Evolutionary conservation across 1,140 invertebrate species (phyloP).

Genomic region (Scaptomyza pallida): DNA sequence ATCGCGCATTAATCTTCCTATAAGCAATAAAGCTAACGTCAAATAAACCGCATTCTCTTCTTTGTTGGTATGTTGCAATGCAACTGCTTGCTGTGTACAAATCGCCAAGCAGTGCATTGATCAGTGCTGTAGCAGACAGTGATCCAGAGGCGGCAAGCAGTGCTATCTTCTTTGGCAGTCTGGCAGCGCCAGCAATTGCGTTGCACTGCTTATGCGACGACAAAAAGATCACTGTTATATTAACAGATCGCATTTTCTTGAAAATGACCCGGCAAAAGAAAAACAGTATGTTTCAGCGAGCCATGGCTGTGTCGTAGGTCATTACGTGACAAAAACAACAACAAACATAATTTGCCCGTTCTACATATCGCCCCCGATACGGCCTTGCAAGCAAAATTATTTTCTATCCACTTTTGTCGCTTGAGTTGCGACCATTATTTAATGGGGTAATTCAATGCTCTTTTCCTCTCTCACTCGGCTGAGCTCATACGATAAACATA

Average conservation of each 20-base stretch:
- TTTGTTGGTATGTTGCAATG: not conserved
- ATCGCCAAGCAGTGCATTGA: slow-evolving; percentile 10
- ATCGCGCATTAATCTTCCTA: slow-evolving; percentile 35
- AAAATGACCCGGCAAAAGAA: too few species aligned
- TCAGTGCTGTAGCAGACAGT: slow-evolving; percentile 1
- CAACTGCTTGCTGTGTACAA: slow-evolving; percentile 8
- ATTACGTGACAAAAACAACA: too few species aligned
- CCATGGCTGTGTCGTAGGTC: too few species aligned
- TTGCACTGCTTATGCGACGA: not conserved
- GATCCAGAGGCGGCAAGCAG: not conserved
- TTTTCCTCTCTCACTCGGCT: too few species aligned
- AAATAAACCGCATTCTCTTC: slow-evolving; percentile 12
- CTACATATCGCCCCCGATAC: too few species aligned
- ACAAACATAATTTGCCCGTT: too few species aligned
- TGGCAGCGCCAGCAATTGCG: not conserved
- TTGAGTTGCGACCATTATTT: slow-evolving; percentile 20
- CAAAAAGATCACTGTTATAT: not conserved
- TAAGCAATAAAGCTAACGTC: slow-evolving; percentile 26
- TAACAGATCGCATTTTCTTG: not conserved
- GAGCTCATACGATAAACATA: not conserved
- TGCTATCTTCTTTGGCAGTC: not conserved
- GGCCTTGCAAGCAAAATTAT: too few species aligned
- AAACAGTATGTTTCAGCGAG: too few species aligned
- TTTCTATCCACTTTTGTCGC: not conserved
- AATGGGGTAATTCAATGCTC: slow-evolving; percentile 19